Percentiles rank a stretch among this genome's conserved stretches.
These are phyloP conservation scores for Autographa pulchrina DNA, from an alignment of 2,888 invertebrate genomes.

Conservation along the genomic window DNA sequence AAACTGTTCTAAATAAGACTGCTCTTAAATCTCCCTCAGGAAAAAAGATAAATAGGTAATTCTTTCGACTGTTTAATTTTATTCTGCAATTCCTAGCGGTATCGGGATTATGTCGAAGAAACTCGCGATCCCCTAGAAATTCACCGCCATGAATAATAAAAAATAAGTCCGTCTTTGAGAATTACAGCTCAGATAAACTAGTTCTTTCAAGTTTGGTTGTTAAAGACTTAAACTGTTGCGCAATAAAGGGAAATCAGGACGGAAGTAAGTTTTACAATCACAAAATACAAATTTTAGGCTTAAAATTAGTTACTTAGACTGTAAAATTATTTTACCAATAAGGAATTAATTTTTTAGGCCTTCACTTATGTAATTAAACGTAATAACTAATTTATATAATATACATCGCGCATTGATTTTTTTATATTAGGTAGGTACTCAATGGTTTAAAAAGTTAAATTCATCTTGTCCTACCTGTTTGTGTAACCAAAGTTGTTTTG, in stretches of 20 bases:
- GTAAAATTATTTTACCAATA: too few relatives aligned
- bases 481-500: neutral
- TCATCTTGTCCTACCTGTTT: neutral
- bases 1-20: constrained; percentile 8
- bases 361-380: too few relatives aligned
- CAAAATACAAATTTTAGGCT: too few relatives aligned
- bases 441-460: too few relatives aligned
- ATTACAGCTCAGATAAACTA: constrained; percentile 15
- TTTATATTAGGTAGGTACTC: too few relatives aligned
- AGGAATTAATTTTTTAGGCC: too few relatives aligned
- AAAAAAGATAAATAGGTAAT: constrained; percentile 63
- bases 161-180: constrained; percentile 59
- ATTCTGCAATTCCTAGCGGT: constrained; percentile 67
- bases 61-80: constrained; percentile 67
- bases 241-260: neutral
- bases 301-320: too few relatives aligned
- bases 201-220: neutral
- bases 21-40: constrained; percentile 53
- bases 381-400: too few relatives aligned
- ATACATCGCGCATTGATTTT: too few relatives aligned
- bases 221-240: constrained; percentile 1
- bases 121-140: constrained; percentile 67
- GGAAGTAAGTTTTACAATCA: too few relatives aligned
- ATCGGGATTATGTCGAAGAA: constrained; percentile 68
- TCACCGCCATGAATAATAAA: constrained; percentile 76